A percentile compares a stretch with the other conserved stretches of the same genome.
phyloP scores from a whole-genome alignment of 2,888 invertebrate genomes.

The Theodoxus fluviatilis region DNA sequence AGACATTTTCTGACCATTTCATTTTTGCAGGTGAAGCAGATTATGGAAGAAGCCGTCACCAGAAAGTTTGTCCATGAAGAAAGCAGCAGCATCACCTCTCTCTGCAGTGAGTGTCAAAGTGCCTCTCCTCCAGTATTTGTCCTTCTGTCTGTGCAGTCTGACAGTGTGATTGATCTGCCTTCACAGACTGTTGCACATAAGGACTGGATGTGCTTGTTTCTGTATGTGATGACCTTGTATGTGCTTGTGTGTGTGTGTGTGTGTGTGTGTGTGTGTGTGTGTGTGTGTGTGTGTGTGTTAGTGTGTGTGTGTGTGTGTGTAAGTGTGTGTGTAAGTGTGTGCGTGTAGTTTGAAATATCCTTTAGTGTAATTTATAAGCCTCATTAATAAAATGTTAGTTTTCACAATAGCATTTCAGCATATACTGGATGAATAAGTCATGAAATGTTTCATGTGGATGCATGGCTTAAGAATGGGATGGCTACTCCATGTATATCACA shows the following conservation, averaged over 20 bases:
- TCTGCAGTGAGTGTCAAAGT: constrained; percentile 74
- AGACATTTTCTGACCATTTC: constrained; percentile 3
- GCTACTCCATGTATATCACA: too few relatives aligned
- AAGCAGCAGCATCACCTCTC: constrained; percentile 86
- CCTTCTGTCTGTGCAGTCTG: neutral
- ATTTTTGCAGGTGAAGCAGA: constrained; percentile 80
- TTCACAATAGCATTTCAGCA: too few relatives aligned
- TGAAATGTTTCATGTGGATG: too few relatives aligned
- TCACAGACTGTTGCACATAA: neutral
- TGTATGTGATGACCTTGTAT: neutral
- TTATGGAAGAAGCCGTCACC: constrained; percentile 96
- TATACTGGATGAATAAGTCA: too few relatives aligned
- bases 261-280: constrained; percentile 19
- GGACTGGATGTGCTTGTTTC: neutral
- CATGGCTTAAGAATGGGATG: too few relatives aligned
- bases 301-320: neutral
- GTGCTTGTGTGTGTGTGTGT: constrained; percentile 18
- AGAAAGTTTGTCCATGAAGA: constrained; percentile 91
- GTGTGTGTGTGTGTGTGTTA: neutral
- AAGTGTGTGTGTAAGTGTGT: too few relatives aligned
- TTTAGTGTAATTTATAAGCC: too few relatives aligned
- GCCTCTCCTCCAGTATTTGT: neutral
- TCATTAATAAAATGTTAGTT: too few relatives aligned
- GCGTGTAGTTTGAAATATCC: too few relatives aligned
- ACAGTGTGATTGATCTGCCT: neutral